phyloP scores from a whole-genome alignment of 2,113 vertebrate species.

The Amblyopsis rosae region DNA sequence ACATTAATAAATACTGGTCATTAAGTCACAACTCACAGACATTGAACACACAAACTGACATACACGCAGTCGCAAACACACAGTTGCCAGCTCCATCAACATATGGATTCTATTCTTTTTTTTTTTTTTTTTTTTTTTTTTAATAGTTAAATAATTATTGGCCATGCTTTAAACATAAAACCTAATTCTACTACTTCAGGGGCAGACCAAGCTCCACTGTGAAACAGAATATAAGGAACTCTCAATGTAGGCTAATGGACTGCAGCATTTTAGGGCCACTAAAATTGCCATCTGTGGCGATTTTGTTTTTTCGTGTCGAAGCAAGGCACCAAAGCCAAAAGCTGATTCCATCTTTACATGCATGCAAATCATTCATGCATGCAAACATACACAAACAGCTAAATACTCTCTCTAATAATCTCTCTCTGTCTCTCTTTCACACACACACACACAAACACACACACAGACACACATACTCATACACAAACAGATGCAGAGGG shows the following conservation, averaged over 20 bases:
- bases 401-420: conserved; percentile 19
- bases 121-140: conserved; percentile 37
- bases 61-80: conserved; percentile 20
- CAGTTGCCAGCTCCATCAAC: conserved; percentile 60
- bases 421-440: conserved; percentile 20
- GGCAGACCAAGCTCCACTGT: conserved; percentile 81
- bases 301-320: conserved; percentile 83
- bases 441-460: conserved; percentile 16
- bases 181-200: conserved; percentile 73
- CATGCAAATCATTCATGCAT: conserved; percentile 16
- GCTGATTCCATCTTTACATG: conserved; percentile 80
- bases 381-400: conserved; percentile 24
- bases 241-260: conserved; percentile 94
- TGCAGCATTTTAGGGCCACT: conserved; percentile 99
- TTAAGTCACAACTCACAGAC: conserved; percentile 68
- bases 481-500: conserved; percentile 4
- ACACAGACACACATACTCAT: conserved; percentile 19
- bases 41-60: conserved; percentile 65
- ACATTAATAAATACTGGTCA: conserved; percentile 69
- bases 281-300: conserved; percentile 97
- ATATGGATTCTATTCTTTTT: conserved; percentile 58
- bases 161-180: conserved; percentile 74
- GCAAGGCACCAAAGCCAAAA: conserved; percentile 97
- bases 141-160: conserved; percentile 63
- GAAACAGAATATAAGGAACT: conserved; percentile 83